Evolutionary conservation across 2,113 vertebrate genomes (phyloP), one percentile per base, ranked within the genome.

Genomic region (Poeciliopsis occidentalis): DNA sequence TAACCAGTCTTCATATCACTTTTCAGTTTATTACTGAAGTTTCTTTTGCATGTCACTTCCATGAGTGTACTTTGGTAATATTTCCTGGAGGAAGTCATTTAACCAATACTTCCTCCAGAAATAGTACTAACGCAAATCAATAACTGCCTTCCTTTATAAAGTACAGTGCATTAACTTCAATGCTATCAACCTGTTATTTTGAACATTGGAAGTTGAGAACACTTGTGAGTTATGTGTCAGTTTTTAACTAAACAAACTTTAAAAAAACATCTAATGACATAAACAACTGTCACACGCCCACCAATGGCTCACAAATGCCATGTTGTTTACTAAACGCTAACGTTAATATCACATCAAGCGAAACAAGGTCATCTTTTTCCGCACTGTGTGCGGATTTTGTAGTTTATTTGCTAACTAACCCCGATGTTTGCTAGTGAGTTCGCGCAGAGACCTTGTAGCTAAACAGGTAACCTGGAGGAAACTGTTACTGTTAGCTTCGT

Each of bases 401-500:
- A 19, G 17, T 7, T 41, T 15, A 57, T 24, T 3, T 57, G 7
- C n/a, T 57, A 57, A 57, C 19, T n/a, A n/a, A 57, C 22, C 19
- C 8, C 31, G 26, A n/a, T 27, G 13, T 8, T 64, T 22, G 39
- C 61, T 3, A 44, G 12, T 29, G 22, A 69, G 32, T 0, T 13
- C 27, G 24, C 0, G 44, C 3, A 12, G 13, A 22, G 22, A 61
- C 60, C 54, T 22, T 67, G 71, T 31, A 39, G 30, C 30, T 19
- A 57, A 57, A 32, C 69, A 73, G 64, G 74, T 81, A 31, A n/a
- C 30, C 24, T 71, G n/a, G 10, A 31, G 5, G 4, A 26, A 29
- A 22, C 1, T 87, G 29, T 70, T 83, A 31, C 76, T 39, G 78
- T 76, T 85, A 34, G 78, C 81, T 60, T 24, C 57, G 39, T 71